These are phyloP conservation scores for Hyposoter dolosus DNA, from an alignment of 2,888 invertebrate genomes.

Conservation along the genomic window DNA sequence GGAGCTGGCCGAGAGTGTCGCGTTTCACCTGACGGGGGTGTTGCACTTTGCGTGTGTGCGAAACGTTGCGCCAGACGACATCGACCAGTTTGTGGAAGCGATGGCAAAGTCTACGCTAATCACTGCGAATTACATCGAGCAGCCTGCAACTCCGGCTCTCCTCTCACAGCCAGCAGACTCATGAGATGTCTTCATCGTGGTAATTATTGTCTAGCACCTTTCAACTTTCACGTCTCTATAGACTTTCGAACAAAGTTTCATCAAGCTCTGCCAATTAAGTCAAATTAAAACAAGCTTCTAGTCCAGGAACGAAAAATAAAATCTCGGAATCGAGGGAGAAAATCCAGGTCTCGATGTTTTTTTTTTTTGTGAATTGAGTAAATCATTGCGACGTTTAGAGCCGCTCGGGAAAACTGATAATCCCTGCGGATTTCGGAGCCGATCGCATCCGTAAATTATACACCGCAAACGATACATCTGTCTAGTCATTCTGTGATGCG, in stretches of 20 bases:
- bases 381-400: constrained; percentile 24
- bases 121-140: constrained; percentile 89
- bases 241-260: background rate
- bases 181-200: constrained; percentile 80
- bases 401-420: constrained; percentile 34
- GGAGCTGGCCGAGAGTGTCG: constrained; percentile 89
- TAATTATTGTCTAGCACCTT: constrained; percentile 46
- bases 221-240: too few relatives aligned
- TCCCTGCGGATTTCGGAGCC: constrained; percentile 25
- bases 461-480: constrained; percentile 24
- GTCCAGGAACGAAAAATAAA: background rate
- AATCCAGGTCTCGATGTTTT: background rate
- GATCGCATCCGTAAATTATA: constrained; percentile 25
- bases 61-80: constrained; percentile 86
- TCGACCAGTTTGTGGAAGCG: constrained; percentile 88
- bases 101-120: constrained; percentile 89
- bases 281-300: background rate
- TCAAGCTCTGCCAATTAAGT: background rate
- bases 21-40: constrained; percentile 84
- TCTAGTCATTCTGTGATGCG: constrained; percentile 9
- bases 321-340: background rate
- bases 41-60: constrained; percentile 88
- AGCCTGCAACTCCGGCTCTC: constrained; percentile 86
- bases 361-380: constrained; percentile 10
- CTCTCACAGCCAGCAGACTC: constrained; percentile 85